These are phyloP conservation scores for Etheostoma perlongum DNA, from an alignment of 2,797 vertebrate genomes.

Conservation along the genomic window DNA sequence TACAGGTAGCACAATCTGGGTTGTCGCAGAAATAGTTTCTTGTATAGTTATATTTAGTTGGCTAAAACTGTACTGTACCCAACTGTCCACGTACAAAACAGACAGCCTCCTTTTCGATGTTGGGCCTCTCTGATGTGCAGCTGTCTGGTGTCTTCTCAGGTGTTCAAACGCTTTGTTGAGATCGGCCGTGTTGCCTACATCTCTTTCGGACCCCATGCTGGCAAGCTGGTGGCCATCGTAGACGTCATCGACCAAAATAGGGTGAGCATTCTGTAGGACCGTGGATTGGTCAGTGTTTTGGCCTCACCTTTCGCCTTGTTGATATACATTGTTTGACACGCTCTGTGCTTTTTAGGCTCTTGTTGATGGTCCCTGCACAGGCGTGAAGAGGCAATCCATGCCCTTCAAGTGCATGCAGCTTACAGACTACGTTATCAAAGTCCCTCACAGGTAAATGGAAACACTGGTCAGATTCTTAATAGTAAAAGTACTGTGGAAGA, in stretches of 20 bases:
- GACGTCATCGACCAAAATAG: slow-evolving; percentile 98
- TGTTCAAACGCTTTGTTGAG: slow-evolving; percentile 97
- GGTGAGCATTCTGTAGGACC: slow-evolving; percentile 74
- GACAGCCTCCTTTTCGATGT: fast-evolving
- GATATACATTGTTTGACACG: neutral
- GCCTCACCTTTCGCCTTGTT: fast-evolving
- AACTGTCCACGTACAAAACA: fast-evolving
- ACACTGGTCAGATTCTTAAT: too few species aligned
- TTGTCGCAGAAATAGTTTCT: fast-evolving
- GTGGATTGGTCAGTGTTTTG: fast-evolving
- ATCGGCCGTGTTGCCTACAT: slow-evolving; percentile 95
- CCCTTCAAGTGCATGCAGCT: slow-evolving; percentile 99
- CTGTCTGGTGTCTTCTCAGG: slow-evolving; percentile 76
- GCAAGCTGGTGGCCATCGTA: slow-evolving; percentile 96
- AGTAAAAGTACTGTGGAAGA: neutral
- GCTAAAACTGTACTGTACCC: fast-evolving
- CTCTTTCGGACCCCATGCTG: slow-evolving; percentile 93
- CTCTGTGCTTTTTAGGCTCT: slow-evolving; percentile 85
- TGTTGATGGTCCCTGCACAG: slow-evolving; percentile 94
- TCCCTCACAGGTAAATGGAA: slow-evolving; percentile 92
- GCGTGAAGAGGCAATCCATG: slow-evolving; percentile 94
- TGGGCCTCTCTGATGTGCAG: neutral
- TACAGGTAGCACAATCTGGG: too few species aligned
- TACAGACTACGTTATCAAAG: slow-evolving; percentile 96
- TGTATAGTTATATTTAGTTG: fast-evolving